A percentile compares a stretch with the other conserved stretches of the same genome.
Conservation (phyloP, 2,113 vertebrate species). For the Otocyon megalotis region DNA sequence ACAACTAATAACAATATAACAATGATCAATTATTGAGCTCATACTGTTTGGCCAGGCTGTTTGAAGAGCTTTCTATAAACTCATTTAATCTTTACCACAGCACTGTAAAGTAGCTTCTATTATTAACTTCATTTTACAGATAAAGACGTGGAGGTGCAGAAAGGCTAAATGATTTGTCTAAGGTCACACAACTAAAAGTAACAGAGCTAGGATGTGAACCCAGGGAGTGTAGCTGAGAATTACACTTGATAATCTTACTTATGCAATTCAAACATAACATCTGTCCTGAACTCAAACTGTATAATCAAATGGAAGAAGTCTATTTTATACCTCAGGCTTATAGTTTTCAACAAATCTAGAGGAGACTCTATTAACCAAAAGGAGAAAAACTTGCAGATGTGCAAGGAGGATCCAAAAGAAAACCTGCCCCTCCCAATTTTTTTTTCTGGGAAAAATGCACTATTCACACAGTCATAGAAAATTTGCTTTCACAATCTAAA, state of each 20-base stretch:
- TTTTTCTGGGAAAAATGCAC: neutral
- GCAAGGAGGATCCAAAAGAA: neutral
- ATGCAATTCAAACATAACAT: neutral
- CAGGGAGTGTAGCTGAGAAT: neutral
- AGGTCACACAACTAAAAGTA: neutral
- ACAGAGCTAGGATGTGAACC: neutral
- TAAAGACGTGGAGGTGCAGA: neutral
- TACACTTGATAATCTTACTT: neutral
- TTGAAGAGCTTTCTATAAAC: neutral
- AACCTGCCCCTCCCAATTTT: neutral
- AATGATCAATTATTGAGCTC: neutral
- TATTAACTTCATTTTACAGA: neutral
- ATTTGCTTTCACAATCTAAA: neutral
- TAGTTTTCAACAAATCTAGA: neutral
- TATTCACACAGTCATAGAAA: neutral
- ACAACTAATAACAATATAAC: neutral
- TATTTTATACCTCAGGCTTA: constrained; percentile 11
- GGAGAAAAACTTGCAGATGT: neutral
- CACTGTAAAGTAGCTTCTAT: neutral
- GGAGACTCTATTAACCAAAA: neutral
- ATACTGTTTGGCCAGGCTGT: neutral
- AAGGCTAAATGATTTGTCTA: neutral
- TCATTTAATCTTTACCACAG: neutral
- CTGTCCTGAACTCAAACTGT: neutral
- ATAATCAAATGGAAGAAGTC: neutral